Conservation (phyloP, 2,113 vertebrate genomes). For the Garra rufa region DNA sequence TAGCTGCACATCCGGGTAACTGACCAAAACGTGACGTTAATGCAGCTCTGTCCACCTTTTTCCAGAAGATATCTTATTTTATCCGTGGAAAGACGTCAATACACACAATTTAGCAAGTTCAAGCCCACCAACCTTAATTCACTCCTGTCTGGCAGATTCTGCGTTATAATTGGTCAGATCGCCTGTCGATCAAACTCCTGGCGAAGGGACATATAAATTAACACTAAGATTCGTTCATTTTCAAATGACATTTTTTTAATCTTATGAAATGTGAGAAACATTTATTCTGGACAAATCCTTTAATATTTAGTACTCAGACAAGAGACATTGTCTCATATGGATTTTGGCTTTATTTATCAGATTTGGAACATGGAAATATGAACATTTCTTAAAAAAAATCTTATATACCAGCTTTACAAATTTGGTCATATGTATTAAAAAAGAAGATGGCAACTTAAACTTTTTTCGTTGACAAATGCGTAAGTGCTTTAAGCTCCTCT, state of each 20-base stretch:
- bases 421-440: slow-evolving; percentile 7
- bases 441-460: neutral
- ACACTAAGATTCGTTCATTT: too few species aligned
- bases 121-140: too few species aligned
- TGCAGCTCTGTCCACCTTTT: too few species aligned
- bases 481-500: neutral
- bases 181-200: too few species aligned
- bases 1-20: too few species aligned
- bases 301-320: neutral
- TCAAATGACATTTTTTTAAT: neutral
- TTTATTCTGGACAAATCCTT: neutral
- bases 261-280: neutral
- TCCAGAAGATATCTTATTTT: too few species aligned
- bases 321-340: neutral
- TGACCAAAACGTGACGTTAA: too few species aligned
- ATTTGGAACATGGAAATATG: slow-evolving; percentile 4
- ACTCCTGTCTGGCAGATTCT: too few species aligned
- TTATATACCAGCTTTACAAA: neutral
- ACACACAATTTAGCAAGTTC: too few species aligned
- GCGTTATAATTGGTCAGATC: too few species aligned
- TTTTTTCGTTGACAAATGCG: neutral
- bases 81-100: too few species aligned
- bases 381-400: neutral
- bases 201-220: too few species aligned
- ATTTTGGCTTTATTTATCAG: slow-evolving; percentile 31